Evolutionary conservation across 2,113 vertebrate species (phyloP).

Genomic region (Bubo scandiacus): DNA sequence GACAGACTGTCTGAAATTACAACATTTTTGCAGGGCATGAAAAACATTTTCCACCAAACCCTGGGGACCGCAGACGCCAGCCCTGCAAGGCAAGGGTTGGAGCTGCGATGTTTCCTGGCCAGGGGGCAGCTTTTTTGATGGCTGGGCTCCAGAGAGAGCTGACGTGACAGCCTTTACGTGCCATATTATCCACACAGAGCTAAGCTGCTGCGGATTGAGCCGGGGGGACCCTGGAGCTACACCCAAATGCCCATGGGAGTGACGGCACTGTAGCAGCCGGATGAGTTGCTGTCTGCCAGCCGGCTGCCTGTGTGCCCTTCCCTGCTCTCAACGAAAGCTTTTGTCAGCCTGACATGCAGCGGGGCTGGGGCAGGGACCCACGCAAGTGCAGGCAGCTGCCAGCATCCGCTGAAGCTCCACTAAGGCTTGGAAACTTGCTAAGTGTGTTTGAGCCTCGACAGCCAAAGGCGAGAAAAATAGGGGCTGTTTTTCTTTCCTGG

Average conservation of each 20-base stretch:
- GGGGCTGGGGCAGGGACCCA: background rate
- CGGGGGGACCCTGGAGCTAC: accelerated
- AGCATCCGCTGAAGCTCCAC: accelerated
- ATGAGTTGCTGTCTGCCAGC: background rate
- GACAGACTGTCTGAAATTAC: background rate
- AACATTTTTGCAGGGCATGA: background rate
- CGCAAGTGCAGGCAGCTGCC: background rate
- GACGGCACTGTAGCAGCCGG: accelerated
- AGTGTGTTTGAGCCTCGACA: background rate
- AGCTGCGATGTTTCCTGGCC: background rate
- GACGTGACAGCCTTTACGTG: accelerated
- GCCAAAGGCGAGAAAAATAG: background rate
- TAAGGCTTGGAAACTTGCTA: background rate
- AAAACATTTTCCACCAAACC: background rate
- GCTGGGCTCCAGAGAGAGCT: background rate
- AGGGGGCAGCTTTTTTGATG: background rate
- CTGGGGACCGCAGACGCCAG: accelerated
- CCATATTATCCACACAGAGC: background rate
- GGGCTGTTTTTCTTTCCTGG: background rate
- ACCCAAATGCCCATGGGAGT: background rate
- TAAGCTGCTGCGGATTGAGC: background rate
- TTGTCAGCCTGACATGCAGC: background rate
- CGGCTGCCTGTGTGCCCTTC: background rate
- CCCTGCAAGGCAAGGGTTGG: too few species aligned
- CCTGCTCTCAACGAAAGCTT: background rate